Conservation (phyloP, 2,888 invertebrate species). For the Euproctis similis region DNA sequence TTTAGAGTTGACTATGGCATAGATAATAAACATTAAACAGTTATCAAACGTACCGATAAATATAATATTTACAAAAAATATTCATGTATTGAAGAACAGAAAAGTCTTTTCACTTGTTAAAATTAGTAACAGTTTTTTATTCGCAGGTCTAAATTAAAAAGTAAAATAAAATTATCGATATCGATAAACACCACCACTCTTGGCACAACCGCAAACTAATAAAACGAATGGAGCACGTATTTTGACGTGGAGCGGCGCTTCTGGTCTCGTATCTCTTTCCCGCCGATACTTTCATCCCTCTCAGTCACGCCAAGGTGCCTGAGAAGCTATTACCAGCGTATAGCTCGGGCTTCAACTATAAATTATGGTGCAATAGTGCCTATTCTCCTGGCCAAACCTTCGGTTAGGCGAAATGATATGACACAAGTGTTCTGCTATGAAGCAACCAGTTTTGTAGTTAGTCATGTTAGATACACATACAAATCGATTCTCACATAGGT, state of each 20-base stretch:
- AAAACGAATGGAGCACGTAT: slow-evolving; percentile 76
- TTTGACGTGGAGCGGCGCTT: slow-evolving; percentile 76
- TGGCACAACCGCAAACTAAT: slow-evolving; percentile 55
- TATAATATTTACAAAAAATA: too few relatives aligned
- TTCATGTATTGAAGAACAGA: too few relatives aligned
- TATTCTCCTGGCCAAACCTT: slow-evolving; percentile 55
- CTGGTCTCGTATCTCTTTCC: slow-evolving; percentile 56
- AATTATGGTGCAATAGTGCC: slow-evolving; percentile 70
- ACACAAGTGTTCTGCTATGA: slow-evolving; percentile 39
- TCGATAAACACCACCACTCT: slow-evolving; percentile 29
- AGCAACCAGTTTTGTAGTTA: slow-evolving; percentile 3
- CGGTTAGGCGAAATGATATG: slow-evolving; percentile 45
- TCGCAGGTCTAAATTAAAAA: slow-evolving; percentile 5
- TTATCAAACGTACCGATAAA: too few relatives aligned
- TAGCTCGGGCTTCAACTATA: slow-evolving; percentile 62
- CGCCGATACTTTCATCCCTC: slow-evolving; percentile 36
- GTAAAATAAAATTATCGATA: slow-evolving; percentile 32
- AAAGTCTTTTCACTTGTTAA: neutral
- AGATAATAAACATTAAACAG: too few relatives aligned
- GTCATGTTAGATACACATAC: too few relatives aligned
- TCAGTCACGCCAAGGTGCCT: slow-evolving; percentile 58
- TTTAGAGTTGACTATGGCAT: too few relatives aligned
- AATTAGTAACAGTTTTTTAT: neutral
- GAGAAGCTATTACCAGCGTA: slow-evolving; percentile 68
- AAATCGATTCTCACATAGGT: too few relatives aligned